Percentiles rank a stretch among this genome's conserved stretches.
These are phyloP conservation scores for Enteromius treurensis DNA, from an alignment of 2,797 vertebrate genomes.

Conservation along the genomic window DNA sequence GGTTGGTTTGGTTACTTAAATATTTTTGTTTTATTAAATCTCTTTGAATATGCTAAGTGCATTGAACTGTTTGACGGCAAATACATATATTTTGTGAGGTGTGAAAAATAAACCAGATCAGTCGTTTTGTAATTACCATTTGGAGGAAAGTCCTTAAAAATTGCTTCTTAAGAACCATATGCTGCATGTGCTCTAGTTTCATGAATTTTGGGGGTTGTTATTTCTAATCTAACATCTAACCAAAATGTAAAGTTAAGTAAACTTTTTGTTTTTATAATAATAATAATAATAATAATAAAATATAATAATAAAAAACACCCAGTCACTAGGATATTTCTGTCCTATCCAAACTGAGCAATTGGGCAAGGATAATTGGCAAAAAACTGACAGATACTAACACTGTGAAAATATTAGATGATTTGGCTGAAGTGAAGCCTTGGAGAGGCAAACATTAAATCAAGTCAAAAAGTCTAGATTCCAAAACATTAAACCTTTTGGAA, in stretches of 20 bases:
- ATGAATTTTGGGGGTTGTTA: neutral
- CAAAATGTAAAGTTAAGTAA: neutral
- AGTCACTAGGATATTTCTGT: neutral
- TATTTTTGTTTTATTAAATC: neutral
- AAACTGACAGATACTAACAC: neutral
- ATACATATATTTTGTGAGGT: neutral
- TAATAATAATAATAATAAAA: neutral
- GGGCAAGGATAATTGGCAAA: neutral
- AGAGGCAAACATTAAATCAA: slow-evolving; percentile 10
- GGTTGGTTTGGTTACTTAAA: neutral
- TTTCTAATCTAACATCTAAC: too few species aligned
- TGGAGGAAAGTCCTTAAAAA: neutral
- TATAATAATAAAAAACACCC: neutral
- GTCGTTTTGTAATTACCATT: neutral
- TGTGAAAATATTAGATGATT: neutral
- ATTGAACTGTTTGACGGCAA: neutral
- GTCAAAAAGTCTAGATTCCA: neutral
- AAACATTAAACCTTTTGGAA: slow-evolving; percentile 5
- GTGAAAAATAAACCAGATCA: neutral
- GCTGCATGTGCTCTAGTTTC: neutral
- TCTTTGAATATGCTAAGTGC: slow-evolving; percentile 5
- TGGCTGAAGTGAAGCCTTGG: neutral
- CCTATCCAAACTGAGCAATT: slow-evolving; percentile 2
- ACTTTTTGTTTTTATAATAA: neutral
- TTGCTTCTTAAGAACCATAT: neutral